Conservation (phyloP, 2,113 vertebrate genomes). For the Seriola quinqueradiata region DNA sequence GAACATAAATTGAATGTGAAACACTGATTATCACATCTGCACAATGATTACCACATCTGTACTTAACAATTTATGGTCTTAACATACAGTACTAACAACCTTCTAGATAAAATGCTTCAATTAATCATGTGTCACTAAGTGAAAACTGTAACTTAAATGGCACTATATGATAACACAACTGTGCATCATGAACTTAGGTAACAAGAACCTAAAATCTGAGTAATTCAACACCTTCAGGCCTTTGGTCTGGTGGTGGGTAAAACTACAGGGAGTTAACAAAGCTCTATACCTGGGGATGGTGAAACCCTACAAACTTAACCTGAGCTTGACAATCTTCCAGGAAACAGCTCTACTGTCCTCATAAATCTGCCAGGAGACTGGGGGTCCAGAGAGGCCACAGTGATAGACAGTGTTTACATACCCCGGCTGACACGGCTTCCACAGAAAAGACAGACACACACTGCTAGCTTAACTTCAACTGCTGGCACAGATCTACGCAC, state of each 20-base stretch:
- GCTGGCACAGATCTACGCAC: constrained; percentile 15
- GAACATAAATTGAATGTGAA: not conserved
- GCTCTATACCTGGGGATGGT: not conserved
- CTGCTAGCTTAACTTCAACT: constrained; percentile 6
- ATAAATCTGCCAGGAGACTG: constrained; percentile 44
- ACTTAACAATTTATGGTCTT: not conserved
- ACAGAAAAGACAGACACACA: constrained; percentile 26
- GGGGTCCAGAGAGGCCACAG: constrained; percentile 1
- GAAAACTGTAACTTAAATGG: not conserved
- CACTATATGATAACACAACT: not conserved
- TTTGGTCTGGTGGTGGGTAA: not conserved
- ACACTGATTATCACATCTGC: not conserved
- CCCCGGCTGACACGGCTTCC: constrained; percentile 17
- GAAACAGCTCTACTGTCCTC: constrained; percentile 43
- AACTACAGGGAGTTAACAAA: constrained; percentile 16
- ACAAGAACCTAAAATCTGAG: not conserved
- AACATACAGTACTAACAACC: too few species aligned
- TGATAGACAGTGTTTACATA: constrained; percentile 42
- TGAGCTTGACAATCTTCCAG: constrained; percentile 19
- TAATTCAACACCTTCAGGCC: not conserved
- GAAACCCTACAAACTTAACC: constrained; percentile 2
- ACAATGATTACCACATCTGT: not conserved
- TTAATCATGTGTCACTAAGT: not conserved
- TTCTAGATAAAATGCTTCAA: not conserved
- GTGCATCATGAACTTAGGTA: not conserved